Base-by-base conservation (phyloP, 2,797 vertebrate genomes). In the Trachurus trachurus region DNA sequence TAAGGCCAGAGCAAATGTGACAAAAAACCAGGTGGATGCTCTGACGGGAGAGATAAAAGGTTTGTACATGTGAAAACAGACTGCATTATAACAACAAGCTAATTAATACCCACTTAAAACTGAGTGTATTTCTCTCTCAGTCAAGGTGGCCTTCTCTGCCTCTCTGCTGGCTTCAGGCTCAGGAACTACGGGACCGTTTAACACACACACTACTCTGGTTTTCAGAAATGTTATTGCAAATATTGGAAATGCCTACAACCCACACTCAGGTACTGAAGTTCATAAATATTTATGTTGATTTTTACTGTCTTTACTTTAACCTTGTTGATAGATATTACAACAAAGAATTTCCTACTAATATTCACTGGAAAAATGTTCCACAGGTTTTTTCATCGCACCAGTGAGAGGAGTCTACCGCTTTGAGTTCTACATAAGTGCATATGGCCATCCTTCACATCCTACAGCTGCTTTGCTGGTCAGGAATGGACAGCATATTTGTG, bases 361-460 rank as follows among this genome's bases (percentile, higher is more conserved):
- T 9, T 40, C 6, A 63, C 56, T 76, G 39, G 63, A 1, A 42
- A 60, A 53, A 60, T 57, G 1, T 75, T 39, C 60, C 37, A 31
- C 80, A 89, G 85, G 82, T 42, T 61, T 85, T 21, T 89, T 89
- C 70, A 83, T 31, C 57, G 79, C 86, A 49, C 87, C 83, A 37
- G 81, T 88, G 26, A 88, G 63, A 83, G 91, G 89, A 59, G 84
- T 60, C 7, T 89, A 89, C 80, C 87, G 76, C 72, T 88, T 90
- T 66, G 73, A 82, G 53, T 39, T 72, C 47, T n/a, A 56, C 11
- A 0, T 85, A 1, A 10, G 17, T 45, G 22, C 49, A 59, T 0
- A 0, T 13, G 89, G 85, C 45, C 16, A 76, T 56, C 0, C 29
- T 61, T 54, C 77, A 66, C 0, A 42, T 66, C 0, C 19, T 42